A percentile compares a stretch with the other conserved stretches of the same genome.
phyloP scores from a whole-genome alignment of 1,140 invertebrate species.

The Apis florea region DNA sequence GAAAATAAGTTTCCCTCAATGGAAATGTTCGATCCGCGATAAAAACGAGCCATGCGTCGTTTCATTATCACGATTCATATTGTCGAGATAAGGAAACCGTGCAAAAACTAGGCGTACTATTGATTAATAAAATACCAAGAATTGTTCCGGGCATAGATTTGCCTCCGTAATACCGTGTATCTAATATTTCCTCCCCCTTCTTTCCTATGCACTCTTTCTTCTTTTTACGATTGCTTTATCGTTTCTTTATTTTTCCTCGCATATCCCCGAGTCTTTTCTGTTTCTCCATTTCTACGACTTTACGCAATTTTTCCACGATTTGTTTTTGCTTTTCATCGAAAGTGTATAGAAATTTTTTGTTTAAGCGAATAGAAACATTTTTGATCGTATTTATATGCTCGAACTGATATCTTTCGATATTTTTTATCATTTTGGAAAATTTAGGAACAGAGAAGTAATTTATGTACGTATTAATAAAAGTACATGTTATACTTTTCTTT shows the following conservation, averaged over 20 bases:
- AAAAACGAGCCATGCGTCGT: conserved; percentile 3
- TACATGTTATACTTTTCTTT: too few species aligned
- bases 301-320: neutral
- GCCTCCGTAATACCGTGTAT: neutral
- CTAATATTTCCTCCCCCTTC: neutral
- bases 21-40: neutral
- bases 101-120: neutral
- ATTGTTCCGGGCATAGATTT: neutral
- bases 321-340: neutral
- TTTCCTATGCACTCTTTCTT: neutral
- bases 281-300: neutral
- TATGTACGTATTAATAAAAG: too few species aligned
- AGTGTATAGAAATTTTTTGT: too few species aligned
- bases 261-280: neutral
- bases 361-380: too few species aligned
- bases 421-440: too few species aligned
- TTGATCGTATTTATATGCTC: too few species aligned
- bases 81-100: neutral
- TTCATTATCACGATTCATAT: neutral
- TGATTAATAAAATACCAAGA: conserved; percentile 23
- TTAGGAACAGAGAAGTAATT: too few species aligned
- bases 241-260: conserved; percentile 8
- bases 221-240: neutral
- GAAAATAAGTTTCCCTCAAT: conserved; percentile 13
- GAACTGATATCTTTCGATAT: too few species aligned